Percentiles rank a stretch among this genome's conserved stretches.
phyloP scores from a whole-genome alignment of 1,140 invertebrate species.

The Acromyrmex heyeri region DNA sequence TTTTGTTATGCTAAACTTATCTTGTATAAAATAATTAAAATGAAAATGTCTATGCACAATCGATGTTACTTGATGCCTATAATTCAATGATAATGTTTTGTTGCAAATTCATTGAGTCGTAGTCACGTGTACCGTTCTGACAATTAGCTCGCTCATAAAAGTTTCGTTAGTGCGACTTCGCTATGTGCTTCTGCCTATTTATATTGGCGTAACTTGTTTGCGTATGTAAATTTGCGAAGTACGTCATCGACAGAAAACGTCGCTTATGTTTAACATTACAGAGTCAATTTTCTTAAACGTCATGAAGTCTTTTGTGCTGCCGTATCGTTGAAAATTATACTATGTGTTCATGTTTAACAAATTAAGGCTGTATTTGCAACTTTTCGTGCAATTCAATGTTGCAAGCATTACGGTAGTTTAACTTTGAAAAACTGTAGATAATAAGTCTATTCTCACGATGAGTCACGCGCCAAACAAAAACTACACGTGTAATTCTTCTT shows the following conservation, averaged over 20 bases:
- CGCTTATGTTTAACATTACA: neutral
- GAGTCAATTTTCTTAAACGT: conserved; percentile 52
- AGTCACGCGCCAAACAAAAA: neutral
- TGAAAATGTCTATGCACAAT: neutral
- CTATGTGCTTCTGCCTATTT: conserved; percentile 63
- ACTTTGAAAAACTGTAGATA: conserved; percentile 6
- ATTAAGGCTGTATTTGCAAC: neutral
- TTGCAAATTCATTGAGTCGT: conserved; percentile 33
- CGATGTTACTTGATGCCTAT: neutral
- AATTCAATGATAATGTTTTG: conserved; percentile 36
- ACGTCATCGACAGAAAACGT: conserved; percentile 54
- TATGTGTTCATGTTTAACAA: neutral
- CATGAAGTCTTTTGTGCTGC: neutral
- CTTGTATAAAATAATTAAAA: neutral
- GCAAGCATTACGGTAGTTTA: neutral
- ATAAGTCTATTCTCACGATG: neutral
- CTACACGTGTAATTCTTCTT: neutral
- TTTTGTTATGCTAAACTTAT: neutral
- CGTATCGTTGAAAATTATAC: conserved; percentile 26
- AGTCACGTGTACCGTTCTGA: conserved; percentile 13
- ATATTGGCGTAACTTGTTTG: conserved; percentile 61
- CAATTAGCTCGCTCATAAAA: conserved; percentile 59
- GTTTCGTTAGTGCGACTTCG: conserved; percentile 53
- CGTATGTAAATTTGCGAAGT: conserved; percentile 59
- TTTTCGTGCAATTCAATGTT: conserved; percentile 4